A percentile compares a stretch with the other conserved stretches of the same genome.
Conservation (phyloP, 2,888 invertebrate genomes). For the Patella ulyssiponensis region DNA sequence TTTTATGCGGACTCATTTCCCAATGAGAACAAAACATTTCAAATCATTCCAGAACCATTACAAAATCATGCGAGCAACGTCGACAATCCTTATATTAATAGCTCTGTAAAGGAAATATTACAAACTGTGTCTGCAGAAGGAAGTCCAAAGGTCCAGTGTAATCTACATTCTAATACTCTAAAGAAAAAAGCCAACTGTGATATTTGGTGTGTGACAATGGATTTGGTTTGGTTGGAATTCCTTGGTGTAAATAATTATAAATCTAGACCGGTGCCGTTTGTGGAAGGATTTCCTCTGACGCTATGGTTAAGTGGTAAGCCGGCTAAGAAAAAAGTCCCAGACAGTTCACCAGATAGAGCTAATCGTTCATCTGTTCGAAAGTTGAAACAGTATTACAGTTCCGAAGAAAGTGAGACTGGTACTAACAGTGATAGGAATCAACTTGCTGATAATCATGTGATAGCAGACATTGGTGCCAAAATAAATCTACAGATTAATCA, state of each 20-base stretch:
- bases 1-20: constrained; percentile 74
- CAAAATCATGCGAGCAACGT: constrained; percentile 49
- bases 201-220: constrained; percentile 88
- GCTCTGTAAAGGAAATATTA: constrained; percentile 17
- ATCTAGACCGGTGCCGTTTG: constrained; percentile 71
- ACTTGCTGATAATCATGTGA: constrained; percentile 79
- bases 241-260: constrained; percentile 82
- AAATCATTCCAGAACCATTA: constrained; percentile 50
- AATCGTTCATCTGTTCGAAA: constrained; percentile 39
- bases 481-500: constrained; percentile 93
- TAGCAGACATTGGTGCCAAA: constrained; percentile 86
- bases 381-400: constrained; percentile 44
- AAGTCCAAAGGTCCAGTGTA: constrained; percentile 29
- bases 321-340: not conserved
- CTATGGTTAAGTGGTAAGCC: constrained; percentile 81
- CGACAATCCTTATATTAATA: constrained; percentile 56
- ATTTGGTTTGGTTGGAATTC: constrained; percentile 95
- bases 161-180: constrained; percentile 55
- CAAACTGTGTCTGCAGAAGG: constrained; percentile 18
- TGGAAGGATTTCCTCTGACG: constrained; percentile 84
- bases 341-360: constrained; percentile 25
- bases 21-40: constrained; percentile 38
- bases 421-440: constrained; percentile 64
- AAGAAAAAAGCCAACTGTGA: constrained; percentile 77
- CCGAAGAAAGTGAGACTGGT: constrained; percentile 9